A percentile compares a stretch with the other conserved stretches of the same genome.
Conservation (phyloP, 2,113 vertebrate genomes). For the Eurypyga helias region DNA sequence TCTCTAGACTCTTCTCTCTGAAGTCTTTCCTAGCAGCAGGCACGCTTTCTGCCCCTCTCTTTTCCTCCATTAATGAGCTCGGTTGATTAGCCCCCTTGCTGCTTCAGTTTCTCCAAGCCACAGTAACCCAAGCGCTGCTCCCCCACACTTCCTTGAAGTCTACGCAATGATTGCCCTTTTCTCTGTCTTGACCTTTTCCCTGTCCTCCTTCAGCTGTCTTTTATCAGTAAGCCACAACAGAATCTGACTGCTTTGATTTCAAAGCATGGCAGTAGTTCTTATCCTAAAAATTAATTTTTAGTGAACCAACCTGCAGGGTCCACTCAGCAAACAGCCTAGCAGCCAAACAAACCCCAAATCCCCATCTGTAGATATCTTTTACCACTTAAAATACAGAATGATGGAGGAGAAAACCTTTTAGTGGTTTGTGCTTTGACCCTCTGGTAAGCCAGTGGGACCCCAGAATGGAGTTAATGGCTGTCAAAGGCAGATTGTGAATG, state of each 20-base stretch:
- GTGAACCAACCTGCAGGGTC: neutral
- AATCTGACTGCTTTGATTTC: neutral
- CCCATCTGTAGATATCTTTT: neutral
- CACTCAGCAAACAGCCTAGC: neutral
- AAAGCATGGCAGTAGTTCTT: neutral
- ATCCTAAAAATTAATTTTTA: slow-evolving; percentile 17
- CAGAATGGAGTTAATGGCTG: neutral
- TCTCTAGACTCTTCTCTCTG: neutral
- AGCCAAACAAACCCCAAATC: neutral
- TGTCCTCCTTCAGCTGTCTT: neutral
- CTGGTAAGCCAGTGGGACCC: neutral
- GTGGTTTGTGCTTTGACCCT: neutral
- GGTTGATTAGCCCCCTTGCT: slow-evolving; percentile 12
- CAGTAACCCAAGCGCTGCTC: neutral
- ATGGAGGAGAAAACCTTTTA: neutral
- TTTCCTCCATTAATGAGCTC: neutral
- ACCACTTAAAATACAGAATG: neutral
- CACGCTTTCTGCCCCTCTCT: neutral
- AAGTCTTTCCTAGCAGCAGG: slow-evolving; percentile 22
- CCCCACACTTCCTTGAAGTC: neutral
- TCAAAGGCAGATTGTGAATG: neutral
- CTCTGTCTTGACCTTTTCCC: neutral
- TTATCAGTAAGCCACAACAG: slow-evolving; percentile 1
- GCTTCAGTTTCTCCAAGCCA: slow-evolving; percentile 20
- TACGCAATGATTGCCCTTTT: neutral